A percentile compares a stretch with the other conserved stretches of the same genome.
phyloP scores from a whole-genome alignment of 2,888 invertebrate species.

The Amiota minor region DNA sequence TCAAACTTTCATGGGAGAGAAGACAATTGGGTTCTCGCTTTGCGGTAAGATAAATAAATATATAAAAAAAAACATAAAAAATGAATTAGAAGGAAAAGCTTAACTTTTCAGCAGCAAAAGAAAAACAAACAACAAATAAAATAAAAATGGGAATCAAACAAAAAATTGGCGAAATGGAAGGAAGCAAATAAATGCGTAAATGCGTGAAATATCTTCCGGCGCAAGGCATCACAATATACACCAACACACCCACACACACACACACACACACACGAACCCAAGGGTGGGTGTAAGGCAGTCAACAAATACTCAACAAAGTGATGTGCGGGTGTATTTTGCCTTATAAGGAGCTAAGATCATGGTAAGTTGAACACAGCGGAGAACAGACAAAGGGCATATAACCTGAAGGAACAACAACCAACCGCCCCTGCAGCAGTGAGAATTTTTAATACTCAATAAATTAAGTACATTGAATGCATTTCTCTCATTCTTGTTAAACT shows the following conservation, averaged over 20 bases:
- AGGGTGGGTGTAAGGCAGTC: too few species aligned
- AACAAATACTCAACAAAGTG: neutral
- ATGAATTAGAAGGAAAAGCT: neutral
- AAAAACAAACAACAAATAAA: neutral
- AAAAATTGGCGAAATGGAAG: neutral
- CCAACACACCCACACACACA: too few species aligned
- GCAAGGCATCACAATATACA: neutral
- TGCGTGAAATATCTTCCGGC: conserved; percentile 24
- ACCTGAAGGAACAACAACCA: conserved; percentile 10
- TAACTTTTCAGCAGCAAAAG: neutral
- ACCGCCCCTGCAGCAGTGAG: conserved; percentile 14
- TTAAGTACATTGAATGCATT: too few species aligned
- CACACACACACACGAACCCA: too few species aligned
- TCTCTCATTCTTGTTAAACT: too few species aligned
- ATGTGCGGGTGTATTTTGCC: neutral
- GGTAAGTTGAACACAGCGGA: neutral
- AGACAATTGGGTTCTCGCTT: neutral
- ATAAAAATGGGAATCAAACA: neutral
- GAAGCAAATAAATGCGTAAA: conserved; percentile 15
- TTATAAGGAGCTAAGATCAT: neutral
- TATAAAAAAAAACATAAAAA: conserved; percentile 19
- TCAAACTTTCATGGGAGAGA: too few species aligned
- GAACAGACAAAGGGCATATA: neutral
- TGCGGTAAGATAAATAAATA: conserved; percentile 2
- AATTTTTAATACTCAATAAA: neutral